phyloP scores from a whole-genome alignment of 2,797 vertebrate genomes.

The Thamnophis elegans region DNA sequence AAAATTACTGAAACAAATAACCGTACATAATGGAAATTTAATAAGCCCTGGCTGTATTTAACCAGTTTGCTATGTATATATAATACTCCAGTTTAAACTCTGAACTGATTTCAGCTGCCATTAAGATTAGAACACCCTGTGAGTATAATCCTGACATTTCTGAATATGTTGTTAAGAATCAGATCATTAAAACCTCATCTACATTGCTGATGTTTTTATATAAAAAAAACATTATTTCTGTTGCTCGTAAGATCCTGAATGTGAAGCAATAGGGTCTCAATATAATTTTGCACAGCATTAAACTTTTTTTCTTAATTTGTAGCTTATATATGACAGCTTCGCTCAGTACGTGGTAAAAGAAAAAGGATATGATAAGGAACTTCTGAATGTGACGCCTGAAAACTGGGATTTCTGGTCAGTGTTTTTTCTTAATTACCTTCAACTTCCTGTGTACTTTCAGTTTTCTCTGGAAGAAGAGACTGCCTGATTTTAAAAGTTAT shows the following conservation, averaged over 20 bases:
- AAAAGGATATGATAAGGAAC: slow-evolving; percentile 87
- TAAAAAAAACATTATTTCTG: background rate
- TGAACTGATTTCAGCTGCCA: background rate
- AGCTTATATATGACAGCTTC: slow-evolving; percentile 96
- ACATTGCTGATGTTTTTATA: background rate
- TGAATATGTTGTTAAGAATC: background rate
- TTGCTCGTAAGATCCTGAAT: background rate
- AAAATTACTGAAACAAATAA: background rate
- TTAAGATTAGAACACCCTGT: background rate
- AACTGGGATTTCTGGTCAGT: slow-evolving; percentile 95
- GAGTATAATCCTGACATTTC: background rate
- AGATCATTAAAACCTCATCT: background rate
- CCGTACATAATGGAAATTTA: background rate
- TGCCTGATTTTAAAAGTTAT: background rate
- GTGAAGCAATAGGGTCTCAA: background rate
- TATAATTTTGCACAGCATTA: slow-evolving; percentile 34
- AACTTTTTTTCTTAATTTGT: slow-evolving; percentile 51
- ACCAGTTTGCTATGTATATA: background rate
- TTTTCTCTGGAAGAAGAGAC: slow-evolving; percentile 9
- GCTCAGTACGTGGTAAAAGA: slow-evolving; percentile 87
- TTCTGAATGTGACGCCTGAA: slow-evolving; percentile 83
- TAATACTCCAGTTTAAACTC: background rate
- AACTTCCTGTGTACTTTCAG: slow-evolving; percentile 19
- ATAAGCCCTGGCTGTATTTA: background rate
- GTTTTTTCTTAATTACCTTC: background rate